phyloP scores from a whole-genome alignment of 2,888 invertebrate species.

The Eupithecia insigniata region DNA sequence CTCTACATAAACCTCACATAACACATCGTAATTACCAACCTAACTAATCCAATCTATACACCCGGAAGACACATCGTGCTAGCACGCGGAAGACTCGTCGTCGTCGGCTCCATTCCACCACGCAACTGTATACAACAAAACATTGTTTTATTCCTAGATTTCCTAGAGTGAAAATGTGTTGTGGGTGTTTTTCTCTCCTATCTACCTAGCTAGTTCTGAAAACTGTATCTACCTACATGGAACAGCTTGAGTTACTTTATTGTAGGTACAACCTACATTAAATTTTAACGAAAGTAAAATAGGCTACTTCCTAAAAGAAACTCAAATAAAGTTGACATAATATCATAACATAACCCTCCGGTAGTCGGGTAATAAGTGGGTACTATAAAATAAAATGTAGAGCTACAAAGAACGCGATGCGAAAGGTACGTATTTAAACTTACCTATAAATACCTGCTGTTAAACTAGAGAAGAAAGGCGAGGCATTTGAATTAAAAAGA shows the following conservation, averaged over 20 bases:
- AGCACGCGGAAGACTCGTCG: constrained; percentile 67
- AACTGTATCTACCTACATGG: neutral
- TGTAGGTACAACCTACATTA: no score
- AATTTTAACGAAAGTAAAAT: no score
- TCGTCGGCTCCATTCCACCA: constrained; percentile 51
- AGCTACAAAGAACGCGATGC: neutral
- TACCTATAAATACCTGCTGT: no score
- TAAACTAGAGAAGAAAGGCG: no score
- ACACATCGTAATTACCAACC: neutral
- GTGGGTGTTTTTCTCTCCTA: neutral
- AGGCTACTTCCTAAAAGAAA: neutral
- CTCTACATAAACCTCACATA: neutral
- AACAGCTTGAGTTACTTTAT: neutral
- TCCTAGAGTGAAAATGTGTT: neutral
- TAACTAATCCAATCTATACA: constrained; percentile 5
- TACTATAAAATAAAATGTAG: neutral
- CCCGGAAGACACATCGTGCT: constrained; percentile 59
- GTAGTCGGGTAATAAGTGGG: no score
- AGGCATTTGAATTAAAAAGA: no score
- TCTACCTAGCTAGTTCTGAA: neutral
- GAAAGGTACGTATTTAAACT: no score
- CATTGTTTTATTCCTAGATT: constrained; percentile 12
- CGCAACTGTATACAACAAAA: constrained; percentile 43
- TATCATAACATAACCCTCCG: no score
- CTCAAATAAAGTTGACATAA: neutral